phyloP scores from a whole-genome alignment of 2,113 vertebrate species.

The Saccopteryx leptura region DNA sequence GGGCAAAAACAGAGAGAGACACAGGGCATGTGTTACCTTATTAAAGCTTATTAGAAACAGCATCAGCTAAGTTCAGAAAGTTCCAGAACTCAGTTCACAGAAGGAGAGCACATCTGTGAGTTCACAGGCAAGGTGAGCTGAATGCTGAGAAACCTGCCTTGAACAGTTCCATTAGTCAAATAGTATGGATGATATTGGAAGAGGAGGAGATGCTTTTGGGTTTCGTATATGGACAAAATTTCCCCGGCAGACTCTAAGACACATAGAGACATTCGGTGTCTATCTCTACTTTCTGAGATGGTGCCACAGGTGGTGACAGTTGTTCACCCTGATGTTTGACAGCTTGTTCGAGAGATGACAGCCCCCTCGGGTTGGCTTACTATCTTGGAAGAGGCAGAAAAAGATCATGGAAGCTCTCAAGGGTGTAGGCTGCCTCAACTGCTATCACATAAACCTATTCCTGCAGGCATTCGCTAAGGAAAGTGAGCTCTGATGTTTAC shows the following conservation, averaged over 20 bases:
- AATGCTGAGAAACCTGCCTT: neutral
- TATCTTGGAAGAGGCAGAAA: neutral
- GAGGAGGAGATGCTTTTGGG: neutral
- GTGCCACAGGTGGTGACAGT: neutral
- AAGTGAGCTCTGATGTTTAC: neutral
- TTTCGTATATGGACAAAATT: neutral
- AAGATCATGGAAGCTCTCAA: neutral
- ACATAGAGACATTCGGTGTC: neutral
- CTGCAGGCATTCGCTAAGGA: neutral
- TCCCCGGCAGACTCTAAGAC: neutral
- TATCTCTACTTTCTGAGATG: constrained; percentile 1
- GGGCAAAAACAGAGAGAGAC: neutral
- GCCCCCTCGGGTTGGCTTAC: neutral
- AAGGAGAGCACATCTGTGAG: neutral
- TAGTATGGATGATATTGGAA: neutral
- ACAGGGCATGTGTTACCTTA: neutral
- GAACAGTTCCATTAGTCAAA: neutral
- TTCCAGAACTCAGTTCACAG: neutral
- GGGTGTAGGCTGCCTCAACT: neutral
- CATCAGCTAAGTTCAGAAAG: neutral
- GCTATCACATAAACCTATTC: neutral
- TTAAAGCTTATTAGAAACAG: neutral
- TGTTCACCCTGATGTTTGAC: neutral
- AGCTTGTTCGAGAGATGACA: neutral
- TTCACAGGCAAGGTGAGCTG: neutral